Evolutionary conservation across 2,797 vertebrate genomes (phyloP).

Genomic region (Arnoldichthys spilopterus): DNA sequence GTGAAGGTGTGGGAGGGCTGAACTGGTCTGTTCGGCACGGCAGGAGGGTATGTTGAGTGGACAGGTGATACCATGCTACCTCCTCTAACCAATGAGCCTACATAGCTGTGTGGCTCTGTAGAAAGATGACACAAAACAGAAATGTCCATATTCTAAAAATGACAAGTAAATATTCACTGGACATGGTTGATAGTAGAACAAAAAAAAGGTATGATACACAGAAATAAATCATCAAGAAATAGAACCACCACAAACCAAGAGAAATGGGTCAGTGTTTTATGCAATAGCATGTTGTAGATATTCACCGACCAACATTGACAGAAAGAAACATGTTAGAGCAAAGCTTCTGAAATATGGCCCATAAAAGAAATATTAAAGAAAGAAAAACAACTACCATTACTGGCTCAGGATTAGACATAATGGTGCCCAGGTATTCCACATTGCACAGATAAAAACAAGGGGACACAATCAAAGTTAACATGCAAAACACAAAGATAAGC

Average conservation of each 20-base stretch:
- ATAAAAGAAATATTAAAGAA: background rate
- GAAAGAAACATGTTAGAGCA: background rate
- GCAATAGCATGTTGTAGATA: background rate
- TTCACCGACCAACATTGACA: background rate
- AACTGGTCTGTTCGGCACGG: constrained; percentile 70
- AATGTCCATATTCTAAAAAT: background rate
- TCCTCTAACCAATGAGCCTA: constrained; percentile 77
- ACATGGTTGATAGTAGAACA: background rate
- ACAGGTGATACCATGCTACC: constrained; percentile 56
- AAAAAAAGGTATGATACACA: background rate
- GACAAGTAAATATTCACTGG: background rate
- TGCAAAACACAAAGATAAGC: constrained; percentile 1
- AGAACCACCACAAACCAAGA: background rate
- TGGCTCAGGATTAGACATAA: background rate
- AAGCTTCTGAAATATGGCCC: background rate
- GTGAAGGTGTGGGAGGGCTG: constrained; percentile 69
- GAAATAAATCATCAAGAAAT: background rate
- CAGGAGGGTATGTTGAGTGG: constrained; percentile 44
- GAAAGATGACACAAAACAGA: constrained; percentile 17
- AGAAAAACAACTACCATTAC: background rate
- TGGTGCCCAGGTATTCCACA: background rate
- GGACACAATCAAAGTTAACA: constrained; percentile 8
- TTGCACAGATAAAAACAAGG: background rate
- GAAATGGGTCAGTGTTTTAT: background rate
- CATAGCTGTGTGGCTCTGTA: constrained; percentile 82